Evolutionary conservation across 1,140 invertebrate genomes (phyloP).

Genomic region (Bilobella aurantiaca): DNA sequence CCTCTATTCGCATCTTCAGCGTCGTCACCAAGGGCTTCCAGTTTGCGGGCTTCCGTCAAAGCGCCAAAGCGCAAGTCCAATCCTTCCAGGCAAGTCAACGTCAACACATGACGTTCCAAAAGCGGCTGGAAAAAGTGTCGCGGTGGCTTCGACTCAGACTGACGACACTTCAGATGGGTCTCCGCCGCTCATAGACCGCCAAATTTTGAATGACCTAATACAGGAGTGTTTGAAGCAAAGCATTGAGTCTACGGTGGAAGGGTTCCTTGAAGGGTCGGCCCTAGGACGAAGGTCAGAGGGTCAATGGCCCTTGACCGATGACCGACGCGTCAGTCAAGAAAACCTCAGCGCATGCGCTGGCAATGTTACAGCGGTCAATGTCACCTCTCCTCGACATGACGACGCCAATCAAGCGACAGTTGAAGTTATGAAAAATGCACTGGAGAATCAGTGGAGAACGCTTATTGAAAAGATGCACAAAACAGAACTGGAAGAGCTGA

Average conservation of each 20-base stretch:
- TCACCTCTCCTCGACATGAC: background rate
- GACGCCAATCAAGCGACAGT: background rate
- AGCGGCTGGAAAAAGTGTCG: background rate
- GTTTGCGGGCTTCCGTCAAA: conserved; percentile 12
- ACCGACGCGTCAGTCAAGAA: background rate
- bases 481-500: conserved; percentile 19
- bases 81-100: no score
- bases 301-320: background rate
- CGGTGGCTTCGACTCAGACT: conserved; percentile 10
- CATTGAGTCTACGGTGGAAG: background rate
- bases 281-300: no score
- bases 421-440: conserved; percentile 10
- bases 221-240: conserved; percentile 25
- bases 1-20: conserved; percentile 25
- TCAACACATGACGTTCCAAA: no score
- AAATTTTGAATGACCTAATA: conserved; percentile 12
- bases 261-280: no score
- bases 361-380: background rate
- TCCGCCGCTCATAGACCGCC: conserved; percentile 1
- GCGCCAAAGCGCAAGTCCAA: no score
- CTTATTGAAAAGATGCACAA: conserved; percentile 20
- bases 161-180: background rate
- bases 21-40: conserved; percentile 32
- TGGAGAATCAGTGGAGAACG: conserved; percentile 19
- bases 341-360: background rate